These are phyloP conservation scores for Rhagologus leucostigma DNA, from an alignment of 2,113 vertebrate genomes.

Conservation along the genomic window DNA sequence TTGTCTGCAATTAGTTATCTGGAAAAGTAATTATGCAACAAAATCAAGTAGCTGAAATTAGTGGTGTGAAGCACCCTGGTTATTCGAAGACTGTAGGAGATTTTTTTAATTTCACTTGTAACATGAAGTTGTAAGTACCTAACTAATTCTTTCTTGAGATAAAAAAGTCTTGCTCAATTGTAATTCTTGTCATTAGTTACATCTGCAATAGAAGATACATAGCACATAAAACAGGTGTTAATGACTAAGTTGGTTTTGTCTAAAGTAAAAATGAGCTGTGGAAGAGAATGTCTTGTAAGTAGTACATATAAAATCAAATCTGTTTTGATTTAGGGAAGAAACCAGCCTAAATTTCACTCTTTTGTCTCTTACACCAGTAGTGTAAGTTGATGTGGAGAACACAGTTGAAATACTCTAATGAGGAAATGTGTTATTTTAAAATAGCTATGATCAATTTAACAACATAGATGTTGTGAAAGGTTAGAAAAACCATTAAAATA, in stretches of 20 bases:
- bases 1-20: conserved; percentile 67
- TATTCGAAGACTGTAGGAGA: not conserved
- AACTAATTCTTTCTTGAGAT: not conserved
- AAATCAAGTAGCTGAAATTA: conserved; percentile 69
- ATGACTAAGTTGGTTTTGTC: not conserved
- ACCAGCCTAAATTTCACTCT: not conserved
- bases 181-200: conserved; percentile 9
- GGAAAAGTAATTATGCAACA: conserved; percentile 71
- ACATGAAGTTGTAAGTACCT: conserved; percentile 10
- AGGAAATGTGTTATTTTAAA: not conserved
- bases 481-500: conserved; percentile 20
- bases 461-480: not conserved
- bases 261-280: not conserved
- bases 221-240: not conserved
- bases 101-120: not conserved
- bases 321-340: not conserved
- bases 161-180: not conserved
- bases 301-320: not conserved
- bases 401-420: not conserved
- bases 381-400: not conserved
- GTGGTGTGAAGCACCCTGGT: conserved; percentile 58
- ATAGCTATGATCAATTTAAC: not conserved
- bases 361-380: not conserved
- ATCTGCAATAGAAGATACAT: not conserved
- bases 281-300: not conserved